Base-by-base conservation (phyloP, 2,113 vertebrate genomes). In the Elephas maximus region DNA sequence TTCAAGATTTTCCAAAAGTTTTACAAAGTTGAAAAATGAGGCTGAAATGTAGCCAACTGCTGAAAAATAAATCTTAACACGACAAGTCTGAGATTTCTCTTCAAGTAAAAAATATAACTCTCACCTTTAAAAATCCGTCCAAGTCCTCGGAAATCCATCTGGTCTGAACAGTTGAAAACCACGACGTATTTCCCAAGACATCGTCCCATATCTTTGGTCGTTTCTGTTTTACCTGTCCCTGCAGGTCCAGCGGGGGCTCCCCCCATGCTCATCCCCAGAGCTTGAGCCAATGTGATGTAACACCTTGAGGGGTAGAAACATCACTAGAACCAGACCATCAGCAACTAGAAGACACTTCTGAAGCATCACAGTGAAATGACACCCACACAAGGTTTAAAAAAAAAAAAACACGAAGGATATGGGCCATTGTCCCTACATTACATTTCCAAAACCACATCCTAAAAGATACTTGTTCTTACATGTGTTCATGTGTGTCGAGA, bases 161-260 rank as follows among this genome's bases (percentile, higher is more conserved):
- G 99, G 91, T 99, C 99, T 12, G 99, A 99, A 84, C 99, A 99
- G 95, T 99, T 99, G 98, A 99, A 99, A 90, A 99, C 99, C 69
- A 99, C 99, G 6, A 99, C 99, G 0, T 99, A 99, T 96, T 99
- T 99, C 63, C 99, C 99, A 62, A 99, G 99, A 97, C 99, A 99
- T 7, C 99, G 99, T 12, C 99, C 99, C 99, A 99, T 99, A 80
- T 99, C 99, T 95, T 99, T 99, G 24, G 98, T 99, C 0, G 99
- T 99, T 98, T 99, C 99, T 0, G 99, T 99, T 98, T 99, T 99
- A 94, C 99, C 99, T 60, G 99, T 99, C 85, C 99, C 99, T 82
- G 99, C 99, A 30, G 99, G 99, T 73, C 99, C 99, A 5, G 99
- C 99, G 1, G 99, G 99, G 4, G 99, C 99, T 88, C 99, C 99